These are phyloP conservation scores for Acronicta alni DNA, from an alignment of 2,888 invertebrate species.

Conservation along the genomic window DNA sequence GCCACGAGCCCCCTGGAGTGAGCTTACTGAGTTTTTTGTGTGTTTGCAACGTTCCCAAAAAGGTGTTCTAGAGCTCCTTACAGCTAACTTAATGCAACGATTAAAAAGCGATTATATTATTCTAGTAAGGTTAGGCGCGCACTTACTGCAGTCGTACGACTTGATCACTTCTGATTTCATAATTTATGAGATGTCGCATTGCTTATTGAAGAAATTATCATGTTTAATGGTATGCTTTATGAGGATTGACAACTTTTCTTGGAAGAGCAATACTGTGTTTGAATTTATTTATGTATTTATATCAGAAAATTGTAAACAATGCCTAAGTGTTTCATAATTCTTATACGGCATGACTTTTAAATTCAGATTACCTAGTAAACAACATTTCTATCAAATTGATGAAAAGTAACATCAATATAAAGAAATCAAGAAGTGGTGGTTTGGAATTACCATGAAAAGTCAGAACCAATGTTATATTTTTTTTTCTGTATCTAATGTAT, in stretches of 20 bases:
- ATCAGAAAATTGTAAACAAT: no score
- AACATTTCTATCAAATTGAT: no score
- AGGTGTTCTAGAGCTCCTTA: constrained; percentile 38
- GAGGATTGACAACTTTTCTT: not conserved
- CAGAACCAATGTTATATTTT: no score
- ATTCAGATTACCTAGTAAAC: no score
- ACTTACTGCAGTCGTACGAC: constrained; percentile 21
- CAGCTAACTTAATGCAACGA: constrained; percentile 39
- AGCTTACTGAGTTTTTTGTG: constrained; percentile 15
- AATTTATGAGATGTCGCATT: constrained; percentile 42
- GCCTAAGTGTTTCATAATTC: no score
- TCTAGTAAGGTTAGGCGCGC: constrained; percentile 37
- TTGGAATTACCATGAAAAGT: no score
- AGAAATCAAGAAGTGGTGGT: no score
- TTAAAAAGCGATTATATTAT: constrained; percentile 56
- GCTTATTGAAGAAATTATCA: constrained; percentile 29
- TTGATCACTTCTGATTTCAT: constrained; percentile 45
- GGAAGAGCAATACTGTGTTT: no score
- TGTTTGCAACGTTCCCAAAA: constrained; percentile 29
- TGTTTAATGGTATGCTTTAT: constrained; percentile 35
- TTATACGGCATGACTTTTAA: no score
- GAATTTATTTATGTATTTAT: no score
- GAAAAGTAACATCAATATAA: no score
- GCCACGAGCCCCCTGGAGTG: constrained; percentile 20
- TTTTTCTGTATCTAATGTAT: no score